Evolutionary conservation across 2,797 vertebrate species (phyloP).

Genomic region (Meriones psammophilus): DNA sequence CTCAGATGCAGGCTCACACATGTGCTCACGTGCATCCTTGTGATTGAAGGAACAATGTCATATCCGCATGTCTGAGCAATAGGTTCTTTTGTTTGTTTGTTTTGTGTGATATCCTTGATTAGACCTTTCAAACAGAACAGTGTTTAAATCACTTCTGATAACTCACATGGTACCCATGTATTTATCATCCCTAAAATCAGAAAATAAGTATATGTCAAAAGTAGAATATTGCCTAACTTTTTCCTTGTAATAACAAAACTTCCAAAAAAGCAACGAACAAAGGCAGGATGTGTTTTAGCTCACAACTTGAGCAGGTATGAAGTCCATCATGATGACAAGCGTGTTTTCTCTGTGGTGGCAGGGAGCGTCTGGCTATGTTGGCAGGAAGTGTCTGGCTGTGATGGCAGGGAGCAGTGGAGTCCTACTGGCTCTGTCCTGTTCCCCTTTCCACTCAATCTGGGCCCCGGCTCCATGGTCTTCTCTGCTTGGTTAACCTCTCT

Average conservation of each 20-base stretch:
- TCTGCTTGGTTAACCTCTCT: background rate
- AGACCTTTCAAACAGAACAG: background rate
- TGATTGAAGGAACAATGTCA: background rate
- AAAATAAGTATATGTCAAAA: constrained; percentile 42
- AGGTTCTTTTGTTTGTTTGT: constrained; percentile 43
- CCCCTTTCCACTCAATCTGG: background rate
- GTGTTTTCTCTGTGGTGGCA: background rate
- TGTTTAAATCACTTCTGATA: background rate
- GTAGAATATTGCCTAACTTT: background rate
- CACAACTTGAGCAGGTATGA: background rate
- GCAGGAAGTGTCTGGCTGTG: too few relatives aligned
- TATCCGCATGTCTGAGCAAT: background rate
- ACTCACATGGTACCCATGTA: background rate
- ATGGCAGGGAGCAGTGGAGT: too few relatives aligned
- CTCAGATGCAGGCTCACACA: background rate
- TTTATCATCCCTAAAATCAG: constrained; percentile 13
- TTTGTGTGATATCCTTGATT: background rate
- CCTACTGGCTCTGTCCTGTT: background rate
- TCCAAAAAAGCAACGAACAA: background rate
- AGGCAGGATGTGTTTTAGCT: background rate
- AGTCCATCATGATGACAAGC: background rate
- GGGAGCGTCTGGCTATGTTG: background rate
- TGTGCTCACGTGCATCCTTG: too few relatives aligned
- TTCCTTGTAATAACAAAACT: background rate
- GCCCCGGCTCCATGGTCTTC: background rate